Evolutionary conservation across 2,113 vertebrate species (phyloP).

Genomic region (Sterrhoptilus dennistouni): DNA sequence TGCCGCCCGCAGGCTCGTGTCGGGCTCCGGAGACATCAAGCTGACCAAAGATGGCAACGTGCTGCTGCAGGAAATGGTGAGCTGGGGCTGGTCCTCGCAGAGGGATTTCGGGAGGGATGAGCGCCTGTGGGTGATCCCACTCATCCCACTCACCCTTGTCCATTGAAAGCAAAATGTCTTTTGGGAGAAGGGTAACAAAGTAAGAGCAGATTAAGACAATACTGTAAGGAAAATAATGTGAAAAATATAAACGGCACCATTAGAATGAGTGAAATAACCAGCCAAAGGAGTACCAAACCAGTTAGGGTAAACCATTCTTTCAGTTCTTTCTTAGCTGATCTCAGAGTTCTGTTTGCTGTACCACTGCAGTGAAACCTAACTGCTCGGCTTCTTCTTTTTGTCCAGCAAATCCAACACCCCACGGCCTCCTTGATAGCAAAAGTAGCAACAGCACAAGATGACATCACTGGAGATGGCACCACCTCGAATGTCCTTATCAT

Average conservation of each 20-base stretch:
- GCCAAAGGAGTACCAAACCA: background rate
- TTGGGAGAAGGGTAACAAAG: too few relatives aligned
- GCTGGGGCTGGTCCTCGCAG: background rate
- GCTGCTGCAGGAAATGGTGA: constrained; percentile 96
- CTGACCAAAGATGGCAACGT: constrained; percentile 98
- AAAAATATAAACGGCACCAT: background rate
- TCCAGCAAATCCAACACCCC: constrained; percentile 98
- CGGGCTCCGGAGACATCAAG: constrained; percentile 95
- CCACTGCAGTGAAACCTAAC: background rate
- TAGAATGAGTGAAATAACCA: background rate
- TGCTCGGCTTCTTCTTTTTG: background rate
- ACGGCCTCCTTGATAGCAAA: constrained; percentile 97
- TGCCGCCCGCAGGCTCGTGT: constrained; percentile 83
- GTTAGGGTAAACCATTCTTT: background rate
- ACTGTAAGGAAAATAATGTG: background rate
- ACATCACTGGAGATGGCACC: constrained; percentile 97
- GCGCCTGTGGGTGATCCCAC: background rate
- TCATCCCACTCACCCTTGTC: too few relatives aligned
- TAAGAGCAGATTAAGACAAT: background rate
- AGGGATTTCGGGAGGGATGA: background rate
- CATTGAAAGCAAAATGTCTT: rapidly evolving
- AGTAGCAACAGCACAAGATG: constrained; percentile 96
- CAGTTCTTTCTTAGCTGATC: background rate
- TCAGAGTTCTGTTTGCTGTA: background rate
- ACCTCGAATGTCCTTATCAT: constrained; percentile 98